Conservation (phyloP, 2,888 invertebrate species). For the Homarus gammarus region DNA sequence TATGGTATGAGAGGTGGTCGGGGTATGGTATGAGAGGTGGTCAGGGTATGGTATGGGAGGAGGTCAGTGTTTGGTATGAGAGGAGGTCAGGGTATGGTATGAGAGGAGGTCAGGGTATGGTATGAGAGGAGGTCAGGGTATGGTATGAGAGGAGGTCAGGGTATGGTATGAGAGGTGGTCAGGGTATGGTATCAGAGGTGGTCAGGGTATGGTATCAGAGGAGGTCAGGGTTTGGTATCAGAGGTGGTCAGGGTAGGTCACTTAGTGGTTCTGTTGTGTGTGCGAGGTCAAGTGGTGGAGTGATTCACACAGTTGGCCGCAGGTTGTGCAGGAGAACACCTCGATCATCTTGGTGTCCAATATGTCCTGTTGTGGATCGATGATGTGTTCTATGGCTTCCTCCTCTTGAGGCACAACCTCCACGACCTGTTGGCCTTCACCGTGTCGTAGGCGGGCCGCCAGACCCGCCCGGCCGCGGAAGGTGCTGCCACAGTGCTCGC, state of each 20-base stretch:
- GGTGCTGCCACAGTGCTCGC: constrained; percentile 49
- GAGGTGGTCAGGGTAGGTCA: too few relatives aligned
- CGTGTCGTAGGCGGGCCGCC: constrained; percentile 53
- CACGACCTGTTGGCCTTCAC: background rate
- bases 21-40: too few relatives aligned
- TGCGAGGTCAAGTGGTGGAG: constrained; percentile 41
- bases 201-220: too few relatives aligned
- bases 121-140: too few relatives aligned
- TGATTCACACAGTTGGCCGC: constrained; percentile 52
- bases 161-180: too few relatives aligned
- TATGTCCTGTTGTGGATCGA: constrained; percentile 30
- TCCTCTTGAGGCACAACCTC: background rate
- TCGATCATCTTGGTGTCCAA: constrained; percentile 53
- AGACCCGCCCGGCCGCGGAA: constrained; percentile 51
- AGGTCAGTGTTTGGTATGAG: too few relatives aligned
- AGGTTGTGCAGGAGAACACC: constrained; percentile 52
- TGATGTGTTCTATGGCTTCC: constrained; percentile 53
- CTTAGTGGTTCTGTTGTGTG: constrained; percentile 2
- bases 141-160: too few relatives aligned
- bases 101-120: too few relatives aligned
- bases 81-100: background rate
- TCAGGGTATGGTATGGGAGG: too few relatives aligned
- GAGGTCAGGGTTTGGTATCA: too few relatives aligned
- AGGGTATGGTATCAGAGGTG: too few relatives aligned
- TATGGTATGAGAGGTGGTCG: too few relatives aligned